Conservation (phyloP, 2,113 vertebrate species). For the Muntiacus muntjak region DNA sequence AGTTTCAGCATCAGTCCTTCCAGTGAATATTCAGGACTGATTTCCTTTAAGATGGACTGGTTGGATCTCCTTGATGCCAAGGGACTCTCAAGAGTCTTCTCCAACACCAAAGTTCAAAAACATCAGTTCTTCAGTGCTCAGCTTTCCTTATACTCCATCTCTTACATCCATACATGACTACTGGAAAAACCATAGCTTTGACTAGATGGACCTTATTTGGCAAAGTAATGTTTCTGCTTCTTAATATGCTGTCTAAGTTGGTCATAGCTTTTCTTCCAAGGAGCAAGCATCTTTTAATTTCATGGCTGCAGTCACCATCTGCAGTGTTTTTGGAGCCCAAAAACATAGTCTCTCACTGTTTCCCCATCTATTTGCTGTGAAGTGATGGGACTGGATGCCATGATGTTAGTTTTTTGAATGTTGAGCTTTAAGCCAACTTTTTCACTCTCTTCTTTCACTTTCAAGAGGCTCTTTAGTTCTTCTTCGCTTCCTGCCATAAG, state of each 20-base stretch:
- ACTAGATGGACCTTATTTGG: fast-evolving
- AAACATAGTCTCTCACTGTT: not conserved
- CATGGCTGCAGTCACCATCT: not conserved
- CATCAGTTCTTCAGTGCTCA: not conserved
- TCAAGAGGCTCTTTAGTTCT: not conserved
- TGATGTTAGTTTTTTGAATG: not conserved
- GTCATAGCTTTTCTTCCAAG: not conserved
- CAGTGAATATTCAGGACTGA: not conserved
- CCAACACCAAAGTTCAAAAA: not conserved
- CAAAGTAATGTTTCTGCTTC: not conserved
- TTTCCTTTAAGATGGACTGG: not conserved
- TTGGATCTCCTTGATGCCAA: not conserved
- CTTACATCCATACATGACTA: not conserved
- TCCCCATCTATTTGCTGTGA: not conserved
- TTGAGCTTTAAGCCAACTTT: not conserved
- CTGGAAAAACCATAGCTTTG: not conserved
- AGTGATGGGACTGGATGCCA: not conserved
- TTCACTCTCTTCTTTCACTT: not conserved
- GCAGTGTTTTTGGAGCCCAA: not conserved
- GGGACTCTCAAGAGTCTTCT: not conserved
- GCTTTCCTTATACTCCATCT: not conserved
- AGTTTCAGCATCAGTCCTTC: not conserved
- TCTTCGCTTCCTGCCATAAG: not conserved
- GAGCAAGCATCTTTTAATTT: not conserved
- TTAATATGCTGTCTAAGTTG: not conserved